Percentiles rank a stretch among this genome's conserved stretches.
These are phyloP conservation scores for Drosophila pandora DNA, from an alignment of 1,140 invertebrate genomes.

Conservation along the genomic window DNA sequence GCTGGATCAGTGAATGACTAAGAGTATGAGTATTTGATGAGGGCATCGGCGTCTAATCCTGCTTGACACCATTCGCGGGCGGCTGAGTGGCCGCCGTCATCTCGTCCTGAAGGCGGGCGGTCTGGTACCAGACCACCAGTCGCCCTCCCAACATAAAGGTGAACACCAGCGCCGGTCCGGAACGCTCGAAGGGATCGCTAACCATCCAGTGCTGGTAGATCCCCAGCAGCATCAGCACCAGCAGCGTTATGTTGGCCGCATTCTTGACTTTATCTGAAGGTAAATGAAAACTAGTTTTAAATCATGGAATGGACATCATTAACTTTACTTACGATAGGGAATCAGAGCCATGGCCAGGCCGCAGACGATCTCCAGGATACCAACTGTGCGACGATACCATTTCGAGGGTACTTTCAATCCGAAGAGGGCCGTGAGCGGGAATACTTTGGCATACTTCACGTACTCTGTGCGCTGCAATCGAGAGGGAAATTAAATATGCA, in stretches of 20 bases:
- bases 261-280: constrained; percentile 94
- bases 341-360: constrained; percentile 94
- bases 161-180: constrained; percentile 96
- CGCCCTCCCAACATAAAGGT: constrained; percentile 97
- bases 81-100: constrained; percentile 84
- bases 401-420: constrained; percentile 96
- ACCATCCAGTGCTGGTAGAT: constrained; percentile 97
- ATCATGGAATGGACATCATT: background rate
- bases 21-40: constrained; percentile 30
- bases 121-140: constrained; percentile 89
- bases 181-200: constrained; percentile 96
- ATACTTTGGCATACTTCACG: constrained; percentile 98
- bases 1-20: constrained; percentile 59
- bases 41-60: constrained; percentile 84
- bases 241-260: constrained; percentile 91
- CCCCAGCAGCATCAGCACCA: constrained; percentile 93
- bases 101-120: constrained; percentile 85
- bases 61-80: constrained; percentile 87
- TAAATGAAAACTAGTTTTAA: background rate
- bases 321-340: constrained; percentile 90
- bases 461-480: constrained; percentile 96
- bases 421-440: constrained; percentile 92
- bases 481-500: constrained; percentile 50
- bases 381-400: constrained; percentile 95
- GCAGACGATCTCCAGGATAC: constrained; percentile 94